phyloP scores from a whole-genome alignment of 2,888 invertebrate species.

The Odontomyia ornata region DNA sequence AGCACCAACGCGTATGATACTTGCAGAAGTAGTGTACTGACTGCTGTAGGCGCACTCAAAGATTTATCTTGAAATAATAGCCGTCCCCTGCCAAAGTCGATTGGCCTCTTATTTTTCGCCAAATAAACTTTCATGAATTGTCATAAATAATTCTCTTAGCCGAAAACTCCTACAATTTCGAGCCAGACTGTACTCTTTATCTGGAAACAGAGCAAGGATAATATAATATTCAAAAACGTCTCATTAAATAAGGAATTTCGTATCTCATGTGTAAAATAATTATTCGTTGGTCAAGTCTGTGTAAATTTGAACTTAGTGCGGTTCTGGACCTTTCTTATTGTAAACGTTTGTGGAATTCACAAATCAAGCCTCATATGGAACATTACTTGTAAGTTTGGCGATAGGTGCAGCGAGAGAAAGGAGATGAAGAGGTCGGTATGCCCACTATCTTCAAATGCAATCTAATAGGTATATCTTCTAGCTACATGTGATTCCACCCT shows the following conservation, averaged over 20 bases:
- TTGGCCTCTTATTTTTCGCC: constrained; percentile 9
- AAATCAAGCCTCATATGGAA: constrained; percentile 28
- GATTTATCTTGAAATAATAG: constrained; percentile 33
- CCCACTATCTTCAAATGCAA: neutral
- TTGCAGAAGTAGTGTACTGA: neutral
- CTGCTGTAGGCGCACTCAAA: constrained; percentile 5
- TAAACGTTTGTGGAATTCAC: constrained; percentile 28
- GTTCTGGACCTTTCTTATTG: constrained; percentile 14
- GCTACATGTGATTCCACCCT: neutral
- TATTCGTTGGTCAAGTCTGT: constrained; percentile 41
- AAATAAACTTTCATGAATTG: neutral
- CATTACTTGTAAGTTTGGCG: neutral
- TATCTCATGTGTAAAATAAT: constrained; percentile 42
- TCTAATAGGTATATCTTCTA: constrained; percentile 1
- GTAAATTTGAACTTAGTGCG: constrained; percentile 26
- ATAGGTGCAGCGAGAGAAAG: neutral
- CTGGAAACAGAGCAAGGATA: constrained; percentile 18
- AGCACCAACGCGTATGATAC: neutral
- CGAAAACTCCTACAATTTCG: constrained; percentile 18
- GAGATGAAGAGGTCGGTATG: constrained; percentile 1
- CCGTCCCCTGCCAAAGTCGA: neutral
- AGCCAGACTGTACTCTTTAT: constrained; percentile 5
- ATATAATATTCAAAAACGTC: constrained; percentile 26
- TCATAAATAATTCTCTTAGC: constrained; percentile 6
- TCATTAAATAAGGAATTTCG: constrained; percentile 46